phyloP scores from a whole-genome alignment of 2,888 invertebrate species.

The Plutella xylostella region DNA sequence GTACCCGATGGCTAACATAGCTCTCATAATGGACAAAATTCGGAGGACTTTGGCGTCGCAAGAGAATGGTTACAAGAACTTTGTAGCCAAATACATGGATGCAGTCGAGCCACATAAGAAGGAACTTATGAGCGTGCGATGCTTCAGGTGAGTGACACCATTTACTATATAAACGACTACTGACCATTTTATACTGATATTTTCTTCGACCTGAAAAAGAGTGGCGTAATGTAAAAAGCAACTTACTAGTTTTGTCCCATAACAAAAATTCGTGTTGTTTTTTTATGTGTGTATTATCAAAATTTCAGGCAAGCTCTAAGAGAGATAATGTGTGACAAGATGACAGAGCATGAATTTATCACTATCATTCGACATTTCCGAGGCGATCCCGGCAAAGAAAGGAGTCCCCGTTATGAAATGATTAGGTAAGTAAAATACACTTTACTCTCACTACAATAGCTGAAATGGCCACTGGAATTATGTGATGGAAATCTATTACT shows the following conservation, averaged over 20 bases:
- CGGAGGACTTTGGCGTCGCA: constrained; percentile 72
- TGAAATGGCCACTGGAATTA: too few relatives aligned
- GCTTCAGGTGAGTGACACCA: constrained; percentile 62
- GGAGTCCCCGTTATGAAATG: constrained; percentile 52
- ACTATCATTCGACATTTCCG: constrained; percentile 81
- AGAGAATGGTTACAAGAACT: constrained; percentile 77
- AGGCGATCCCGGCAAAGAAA: constrained; percentile 64
- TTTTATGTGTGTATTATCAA: too few relatives aligned
- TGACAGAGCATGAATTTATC: constrained; percentile 85
- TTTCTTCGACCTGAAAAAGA: too few relatives aligned
- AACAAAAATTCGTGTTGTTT: too few relatives aligned
- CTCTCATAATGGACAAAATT: constrained; percentile 79
- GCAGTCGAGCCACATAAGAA: constrained; percentile 41
- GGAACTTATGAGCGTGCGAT: constrained; percentile 52
- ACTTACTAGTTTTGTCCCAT: not conserved
- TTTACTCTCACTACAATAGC: too few relatives aligned
- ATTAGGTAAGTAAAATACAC: constrained; percentile 32
- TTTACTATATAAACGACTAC: too few relatives aligned
- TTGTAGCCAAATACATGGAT: constrained; percentile 76
- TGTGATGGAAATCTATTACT: too few relatives aligned
- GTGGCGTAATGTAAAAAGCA: not conserved
- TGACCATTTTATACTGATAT: too few relatives aligned
- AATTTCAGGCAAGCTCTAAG: constrained; percentile 72
- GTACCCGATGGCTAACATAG: constrained; percentile 82
- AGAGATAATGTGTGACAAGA: constrained; percentile 74